Conservation (phyloP, 2,888 invertebrate species). For the Buathra laborator region DNA sequence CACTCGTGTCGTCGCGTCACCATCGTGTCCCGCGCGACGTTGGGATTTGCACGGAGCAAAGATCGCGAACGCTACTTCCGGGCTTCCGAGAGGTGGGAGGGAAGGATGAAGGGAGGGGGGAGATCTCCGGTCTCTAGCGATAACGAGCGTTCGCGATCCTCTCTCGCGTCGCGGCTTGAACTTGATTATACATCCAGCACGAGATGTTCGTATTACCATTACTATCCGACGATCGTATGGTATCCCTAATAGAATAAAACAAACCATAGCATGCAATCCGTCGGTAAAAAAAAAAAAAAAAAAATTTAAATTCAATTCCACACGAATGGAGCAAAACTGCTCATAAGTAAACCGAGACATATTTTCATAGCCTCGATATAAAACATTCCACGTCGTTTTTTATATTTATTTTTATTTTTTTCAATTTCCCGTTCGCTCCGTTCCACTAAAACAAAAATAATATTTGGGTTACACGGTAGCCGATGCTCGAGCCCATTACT, state of each 20-base stretch:
- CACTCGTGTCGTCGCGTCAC: conserved; percentile 51
- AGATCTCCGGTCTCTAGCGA: conserved; percentile 49
- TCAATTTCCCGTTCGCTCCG: not conserved
- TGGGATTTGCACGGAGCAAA: conserved; percentile 59
- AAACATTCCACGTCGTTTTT: not conserved
- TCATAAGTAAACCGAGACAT: conserved; percentile 30
- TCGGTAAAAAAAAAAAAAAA: conserved; percentile 26
- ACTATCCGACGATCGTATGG: conserved; percentile 11
- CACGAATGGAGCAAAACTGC: conserved; percentile 6
- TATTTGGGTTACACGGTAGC: conserved; percentile 46
- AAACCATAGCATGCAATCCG: conserved; percentile 31
- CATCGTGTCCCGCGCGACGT: conserved; percentile 14
- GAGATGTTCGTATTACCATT: conserved; percentile 56
- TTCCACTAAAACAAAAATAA: conserved; percentile 1
- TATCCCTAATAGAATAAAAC: conserved; percentile 32
- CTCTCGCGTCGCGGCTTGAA: conserved; percentile 23
- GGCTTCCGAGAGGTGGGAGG: conserved; percentile 26
- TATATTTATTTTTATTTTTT: conserved; percentile 33
- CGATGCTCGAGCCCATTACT: conserved; percentile 26
- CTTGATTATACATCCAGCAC: conserved; percentile 42
- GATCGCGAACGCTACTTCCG: conserved; percentile 66
- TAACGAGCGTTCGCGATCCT: conserved; percentile 54
- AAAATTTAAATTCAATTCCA: conserved; percentile 18
- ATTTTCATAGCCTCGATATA: conserved; percentile 25
- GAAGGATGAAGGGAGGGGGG: not conserved